These are phyloP conservation scores for Heptranchias perlo DNA, from an alignment of 2,113 vertebrate genomes.

Conservation along the genomic window DNA sequence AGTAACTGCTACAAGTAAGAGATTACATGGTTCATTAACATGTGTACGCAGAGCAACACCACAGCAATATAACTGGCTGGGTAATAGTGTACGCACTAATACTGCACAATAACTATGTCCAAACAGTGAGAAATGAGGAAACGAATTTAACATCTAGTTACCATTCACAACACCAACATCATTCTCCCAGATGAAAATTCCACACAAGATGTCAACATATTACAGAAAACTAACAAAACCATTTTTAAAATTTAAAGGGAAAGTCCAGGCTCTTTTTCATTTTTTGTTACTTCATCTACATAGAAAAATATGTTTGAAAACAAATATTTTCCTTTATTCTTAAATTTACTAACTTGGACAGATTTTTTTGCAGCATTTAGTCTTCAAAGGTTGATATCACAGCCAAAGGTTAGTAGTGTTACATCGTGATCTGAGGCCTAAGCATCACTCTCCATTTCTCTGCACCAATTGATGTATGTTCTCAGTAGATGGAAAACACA, in stretches of 20 bases:
- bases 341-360: neutral
- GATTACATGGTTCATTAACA: neutral
- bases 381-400: neutral
- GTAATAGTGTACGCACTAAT: neutral
- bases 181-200: neutral
- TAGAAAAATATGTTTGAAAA: neutral
- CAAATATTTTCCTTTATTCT: neutral
- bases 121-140: neutral
- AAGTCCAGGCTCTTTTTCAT: neutral
- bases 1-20: neutral
- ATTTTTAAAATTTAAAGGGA: neutral
- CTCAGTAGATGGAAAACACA: neutral
- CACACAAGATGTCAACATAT: neutral
- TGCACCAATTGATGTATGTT: neutral
- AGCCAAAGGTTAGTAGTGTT: neutral
- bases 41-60: neutral
- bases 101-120: neutral
- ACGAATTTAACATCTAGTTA: neutral
- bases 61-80: neutral
- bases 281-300: neutral
- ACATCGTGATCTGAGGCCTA: neutral
- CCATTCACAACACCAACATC: neutral
- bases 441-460: neutral
- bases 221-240: neutral
- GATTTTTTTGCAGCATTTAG: neutral